A percentile compares a stretch with the other conserved stretches of the same genome.
Conservation (phyloP, 2,113 vertebrate species). For the Mastomys natalensis region DNA sequence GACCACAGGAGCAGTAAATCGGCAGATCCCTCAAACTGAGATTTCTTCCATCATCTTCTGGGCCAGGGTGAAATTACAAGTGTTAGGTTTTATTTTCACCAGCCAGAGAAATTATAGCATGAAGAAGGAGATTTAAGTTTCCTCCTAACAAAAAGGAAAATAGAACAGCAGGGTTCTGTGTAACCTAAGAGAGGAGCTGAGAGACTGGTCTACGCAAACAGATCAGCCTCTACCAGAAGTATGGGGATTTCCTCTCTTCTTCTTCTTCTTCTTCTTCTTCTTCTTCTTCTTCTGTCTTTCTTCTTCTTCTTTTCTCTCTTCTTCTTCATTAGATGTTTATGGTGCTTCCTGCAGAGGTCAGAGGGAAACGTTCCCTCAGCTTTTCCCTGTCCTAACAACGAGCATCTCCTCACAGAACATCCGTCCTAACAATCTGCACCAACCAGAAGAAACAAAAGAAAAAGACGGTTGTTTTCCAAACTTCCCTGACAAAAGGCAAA, state of each 20-base stretch:
- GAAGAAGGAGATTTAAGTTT: not conserved
- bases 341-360: not conserved
- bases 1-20: not conserved
- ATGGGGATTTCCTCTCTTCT: not conserved
- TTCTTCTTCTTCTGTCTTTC: not conserved
- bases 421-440: not conserved
- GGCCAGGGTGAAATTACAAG: not conserved
- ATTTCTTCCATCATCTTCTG: conserved; percentile 37
- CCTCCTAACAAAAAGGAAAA: not conserved
- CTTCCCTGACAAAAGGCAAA: not conserved
- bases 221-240: not conserved
- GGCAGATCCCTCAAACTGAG: not conserved
- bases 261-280: not conserved
- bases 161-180: not conserved
- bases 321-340: not conserved
- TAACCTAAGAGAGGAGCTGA: not conserved
- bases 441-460: not conserved
- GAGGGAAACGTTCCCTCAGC: not conserved
- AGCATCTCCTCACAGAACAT: not conserved
- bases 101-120: not conserved
- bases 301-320: not conserved
- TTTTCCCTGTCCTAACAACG: not conserved
- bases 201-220: not conserved
- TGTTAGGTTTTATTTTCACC: not conserved
- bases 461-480: not conserved